A percentile compares a stretch with the other conserved stretches of the same genome.
Evolutionary conservation across 2,797 vertebrate genomes (phyloP).

Genomic region (Trachurus trachurus): DNA sequence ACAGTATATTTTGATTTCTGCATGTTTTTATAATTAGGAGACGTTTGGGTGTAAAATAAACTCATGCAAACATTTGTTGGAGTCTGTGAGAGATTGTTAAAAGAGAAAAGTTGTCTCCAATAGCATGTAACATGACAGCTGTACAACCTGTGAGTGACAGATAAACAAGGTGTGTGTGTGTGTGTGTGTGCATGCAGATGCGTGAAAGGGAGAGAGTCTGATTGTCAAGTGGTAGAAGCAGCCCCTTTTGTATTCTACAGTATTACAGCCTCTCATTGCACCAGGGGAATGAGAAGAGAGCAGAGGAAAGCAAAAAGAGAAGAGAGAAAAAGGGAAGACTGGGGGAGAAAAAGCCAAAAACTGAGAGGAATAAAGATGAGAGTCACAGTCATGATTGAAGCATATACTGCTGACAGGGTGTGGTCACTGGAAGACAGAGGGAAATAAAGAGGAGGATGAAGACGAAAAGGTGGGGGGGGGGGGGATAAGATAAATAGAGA

Average conservation of each 20-base stretch:
- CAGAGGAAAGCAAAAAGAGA: conserved; percentile 8
- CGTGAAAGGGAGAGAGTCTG: conserved; percentile 26
- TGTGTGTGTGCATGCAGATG: conserved; percentile 13
- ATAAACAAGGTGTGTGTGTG: conserved; percentile 33
- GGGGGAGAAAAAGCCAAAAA: not conserved
- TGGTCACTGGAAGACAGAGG: conserved; percentile 69
- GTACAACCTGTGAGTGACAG: conserved; percentile 46
- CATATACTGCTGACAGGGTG: conserved; percentile 68
- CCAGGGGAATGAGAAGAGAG: conserved; percentile 15
- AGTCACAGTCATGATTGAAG: conserved; percentile 50
- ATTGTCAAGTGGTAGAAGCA: conserved; percentile 39
- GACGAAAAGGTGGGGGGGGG: conserved; percentile 11
- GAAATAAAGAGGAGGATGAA: conserved; percentile 54
- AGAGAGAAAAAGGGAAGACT: not conserved
- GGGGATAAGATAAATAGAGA: conserved; percentile 38
- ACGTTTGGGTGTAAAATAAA: not conserved
- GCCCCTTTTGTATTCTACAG: conserved; percentile 49
- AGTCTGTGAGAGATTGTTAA: not conserved
- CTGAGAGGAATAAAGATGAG: not conserved
- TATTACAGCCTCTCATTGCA: conserved; percentile 6
- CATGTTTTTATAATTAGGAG: not conserved
- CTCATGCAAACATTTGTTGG: not conserved
- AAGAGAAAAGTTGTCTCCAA: conserved; percentile 24
- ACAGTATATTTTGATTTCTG: not conserved
- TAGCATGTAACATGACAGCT: conserved; percentile 25